Percentiles rank a stretch among this genome's conserved stretches.
phyloP scores from a whole-genome alignment of 1,140 invertebrate genomes.

The Caerostris darwini region DNA sequence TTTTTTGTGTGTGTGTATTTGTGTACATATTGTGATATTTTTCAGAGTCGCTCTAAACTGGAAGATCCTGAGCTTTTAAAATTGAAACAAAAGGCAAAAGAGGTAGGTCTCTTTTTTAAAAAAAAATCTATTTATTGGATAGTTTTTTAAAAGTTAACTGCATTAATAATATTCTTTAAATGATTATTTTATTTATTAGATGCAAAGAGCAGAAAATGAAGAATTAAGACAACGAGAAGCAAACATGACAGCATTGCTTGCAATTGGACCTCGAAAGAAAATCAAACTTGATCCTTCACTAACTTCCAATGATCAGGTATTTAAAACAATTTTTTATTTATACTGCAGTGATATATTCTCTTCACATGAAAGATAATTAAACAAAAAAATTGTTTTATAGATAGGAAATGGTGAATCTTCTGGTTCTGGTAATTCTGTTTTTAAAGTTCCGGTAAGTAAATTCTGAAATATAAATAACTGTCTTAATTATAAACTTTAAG shows the following conservation, averaged over 20 bases:
- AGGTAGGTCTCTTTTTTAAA: constrained; percentile 83
- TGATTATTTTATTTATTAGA: constrained; percentile 83
- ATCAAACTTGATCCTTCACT: constrained; percentile 87
- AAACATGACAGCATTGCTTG: constrained; percentile 95
- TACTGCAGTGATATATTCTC: no score
- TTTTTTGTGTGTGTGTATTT: neutral
- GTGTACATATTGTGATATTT: neutral
- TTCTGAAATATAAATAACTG: neutral
- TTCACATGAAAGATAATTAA: neutral
- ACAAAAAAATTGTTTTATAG: neutral
- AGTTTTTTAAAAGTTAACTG: neutral
- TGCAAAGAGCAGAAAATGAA: constrained; percentile 97
- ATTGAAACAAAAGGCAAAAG: constrained; percentile 96
- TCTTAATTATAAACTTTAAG: no score
- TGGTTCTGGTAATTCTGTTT: neutral
- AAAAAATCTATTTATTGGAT: neutral
- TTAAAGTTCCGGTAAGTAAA: constrained; percentile 18
- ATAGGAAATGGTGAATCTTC: constrained; percentile 25
- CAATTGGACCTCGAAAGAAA: constrained; percentile 97
- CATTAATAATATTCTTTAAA: neutral
- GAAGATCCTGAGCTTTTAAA: constrained; percentile 98
- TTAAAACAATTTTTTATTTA: constrained; percentile 10
- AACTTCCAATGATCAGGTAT: constrained; percentile 50
- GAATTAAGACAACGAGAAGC: constrained; percentile 95
- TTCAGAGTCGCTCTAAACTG: constrained; percentile 89